phyloP scores from a whole-genome alignment of 1,140 invertebrate genomes.

The Bradynema listronoti region DNA sequence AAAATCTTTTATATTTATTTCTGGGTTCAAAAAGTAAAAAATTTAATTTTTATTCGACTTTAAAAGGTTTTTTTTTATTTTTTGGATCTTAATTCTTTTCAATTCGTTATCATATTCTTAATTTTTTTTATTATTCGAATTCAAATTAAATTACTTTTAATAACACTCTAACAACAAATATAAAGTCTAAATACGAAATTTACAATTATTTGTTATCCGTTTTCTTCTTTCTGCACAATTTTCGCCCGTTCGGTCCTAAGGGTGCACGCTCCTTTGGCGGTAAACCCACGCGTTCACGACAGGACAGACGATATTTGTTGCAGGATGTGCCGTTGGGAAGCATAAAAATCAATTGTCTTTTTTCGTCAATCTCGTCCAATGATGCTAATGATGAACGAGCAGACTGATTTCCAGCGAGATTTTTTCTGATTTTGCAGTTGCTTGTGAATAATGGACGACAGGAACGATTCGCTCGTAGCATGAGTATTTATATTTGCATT shows the following conservation, averaged over 20 bases:
- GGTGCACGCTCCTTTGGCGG: conserved; percentile 34
- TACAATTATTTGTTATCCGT: not conserved
- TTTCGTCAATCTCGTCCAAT: not conserved
- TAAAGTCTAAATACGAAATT: conserved; percentile 1
- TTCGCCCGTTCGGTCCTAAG: conserved; percentile 36
- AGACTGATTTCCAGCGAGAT: not conserved
- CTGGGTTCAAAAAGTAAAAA: too few relatives aligned
- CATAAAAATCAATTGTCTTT: too few relatives aligned
- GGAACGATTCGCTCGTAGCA: too few relatives aligned
- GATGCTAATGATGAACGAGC: not conserved
- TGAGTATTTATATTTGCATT: too few relatives aligned
- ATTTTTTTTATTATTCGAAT: too few relatives aligned
- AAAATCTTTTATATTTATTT: not conserved
- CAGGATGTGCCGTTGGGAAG: conserved; percentile 3
- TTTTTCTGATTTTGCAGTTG: not conserved
- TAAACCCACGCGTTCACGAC: conserved; percentile 35
- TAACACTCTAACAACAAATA: not conserved
- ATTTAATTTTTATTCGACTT: too few relatives aligned
- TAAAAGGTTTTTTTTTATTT: conserved; percentile 23
- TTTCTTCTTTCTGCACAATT: conserved; percentile 44
- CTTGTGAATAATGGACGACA: too few relatives aligned
- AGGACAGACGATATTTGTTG: conserved; percentile 28
- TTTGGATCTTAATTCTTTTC: too few relatives aligned
- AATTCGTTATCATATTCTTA: too few relatives aligned
- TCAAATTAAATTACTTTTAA: too few relatives aligned